Percentiles rank a stretch among this genome's conserved stretches.
phyloP scores from a whole-genome alignment of 2,888 invertebrate species.

The Acrobasis suavella region DNA sequence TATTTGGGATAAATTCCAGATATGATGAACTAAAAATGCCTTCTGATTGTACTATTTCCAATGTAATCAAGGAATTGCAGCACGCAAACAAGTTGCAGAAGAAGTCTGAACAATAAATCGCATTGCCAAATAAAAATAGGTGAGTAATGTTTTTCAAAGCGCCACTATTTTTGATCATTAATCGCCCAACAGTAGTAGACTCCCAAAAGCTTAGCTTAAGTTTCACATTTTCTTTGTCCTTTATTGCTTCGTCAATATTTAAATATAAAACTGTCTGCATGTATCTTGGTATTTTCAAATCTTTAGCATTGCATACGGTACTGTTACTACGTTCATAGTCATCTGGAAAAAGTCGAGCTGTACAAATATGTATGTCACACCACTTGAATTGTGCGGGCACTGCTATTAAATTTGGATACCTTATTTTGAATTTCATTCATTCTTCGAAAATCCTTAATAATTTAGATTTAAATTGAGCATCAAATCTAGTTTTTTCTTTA shows the following conservation, averaged over 20 bases:
- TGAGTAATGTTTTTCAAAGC: not conserved
- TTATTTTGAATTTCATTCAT: not conserved
- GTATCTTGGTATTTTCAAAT: not conserved
- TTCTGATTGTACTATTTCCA: not conserved
- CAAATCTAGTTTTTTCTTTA: not conserved
- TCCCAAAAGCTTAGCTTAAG: not conserved
- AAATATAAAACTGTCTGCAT: not conserved
- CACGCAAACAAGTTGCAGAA: not conserved
- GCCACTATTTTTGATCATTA: not conserved
- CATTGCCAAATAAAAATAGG: constrained; percentile 4
- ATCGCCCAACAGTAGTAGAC: not conserved
- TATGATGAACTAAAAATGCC: not conserved
- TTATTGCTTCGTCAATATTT: not conserved
- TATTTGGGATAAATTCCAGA: not conserved
- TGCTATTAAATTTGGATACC: not conserved
- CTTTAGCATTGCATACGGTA: not conserved
- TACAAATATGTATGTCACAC: not conserved
- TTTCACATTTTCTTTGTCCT: not conserved
- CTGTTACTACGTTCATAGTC: not conserved
- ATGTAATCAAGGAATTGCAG: not conserved
- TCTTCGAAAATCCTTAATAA: not conserved
- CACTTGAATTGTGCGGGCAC: not conserved
- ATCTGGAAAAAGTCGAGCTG: not conserved
- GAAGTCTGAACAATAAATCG: not conserved
- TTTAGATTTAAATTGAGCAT: constrained; percentile 2